Conservation (phyloP, 2,888 invertebrate genomes). For the Tanytarsus gracilentus region DNA sequence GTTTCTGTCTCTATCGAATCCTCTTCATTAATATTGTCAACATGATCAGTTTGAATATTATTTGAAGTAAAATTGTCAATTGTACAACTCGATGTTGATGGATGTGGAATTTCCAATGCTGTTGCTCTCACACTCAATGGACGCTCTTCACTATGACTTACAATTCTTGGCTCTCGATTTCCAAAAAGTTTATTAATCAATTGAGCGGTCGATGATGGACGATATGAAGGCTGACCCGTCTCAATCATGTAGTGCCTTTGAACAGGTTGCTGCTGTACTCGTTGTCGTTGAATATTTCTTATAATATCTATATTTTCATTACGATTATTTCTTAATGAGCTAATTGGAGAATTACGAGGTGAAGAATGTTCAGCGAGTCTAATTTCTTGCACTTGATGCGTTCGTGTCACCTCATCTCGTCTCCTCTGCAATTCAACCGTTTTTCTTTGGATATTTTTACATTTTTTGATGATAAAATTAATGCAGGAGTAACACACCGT, state of each 20-base stretch:
- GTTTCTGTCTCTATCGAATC: no score
- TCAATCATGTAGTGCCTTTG: background rate
- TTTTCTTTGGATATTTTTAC: background rate
- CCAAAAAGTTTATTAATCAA: slow-evolving; percentile 3
- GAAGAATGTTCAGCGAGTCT: background rate
- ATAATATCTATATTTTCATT: background rate
- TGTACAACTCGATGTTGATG: no score
- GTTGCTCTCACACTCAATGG: no score
- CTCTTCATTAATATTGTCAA: no score
- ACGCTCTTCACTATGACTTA: no score
- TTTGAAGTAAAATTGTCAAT: no score
- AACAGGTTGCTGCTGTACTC: background rate
- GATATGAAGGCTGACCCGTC: background rate
- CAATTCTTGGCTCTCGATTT: background rate
- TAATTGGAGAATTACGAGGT: background rate
- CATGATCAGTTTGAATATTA: no score
- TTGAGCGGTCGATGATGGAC: slow-evolving; percentile 2
- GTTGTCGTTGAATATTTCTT: background rate
- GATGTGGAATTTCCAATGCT: no score
- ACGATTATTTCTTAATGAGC: background rate
- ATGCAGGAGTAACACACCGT: background rate
- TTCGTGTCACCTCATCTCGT: background rate
- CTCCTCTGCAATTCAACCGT: background rate
- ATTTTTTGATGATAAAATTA: background rate
- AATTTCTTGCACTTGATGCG: background rate